These are phyloP conservation scores for Coleophora flavipennella DNA, from an alignment of 2,888 invertebrate genomes.

Conservation along the genomic window DNA sequence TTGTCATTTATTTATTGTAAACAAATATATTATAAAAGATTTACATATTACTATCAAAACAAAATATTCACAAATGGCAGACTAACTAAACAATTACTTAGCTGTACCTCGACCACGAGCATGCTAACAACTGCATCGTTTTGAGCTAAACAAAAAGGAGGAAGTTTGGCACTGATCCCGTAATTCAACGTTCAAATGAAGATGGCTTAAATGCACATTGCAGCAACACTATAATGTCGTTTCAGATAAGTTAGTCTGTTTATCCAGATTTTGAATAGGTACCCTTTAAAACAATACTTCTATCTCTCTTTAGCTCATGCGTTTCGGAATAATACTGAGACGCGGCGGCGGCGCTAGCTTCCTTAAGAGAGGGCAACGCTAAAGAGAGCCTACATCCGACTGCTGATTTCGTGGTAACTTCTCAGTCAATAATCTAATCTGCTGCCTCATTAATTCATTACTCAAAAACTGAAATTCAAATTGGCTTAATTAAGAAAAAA, in stretches of 20 bases:
- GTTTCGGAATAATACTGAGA: slow-evolving; percentile 56
- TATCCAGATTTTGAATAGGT: slow-evolving; percentile 67
- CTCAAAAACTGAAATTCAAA: slow-evolving; percentile 38
- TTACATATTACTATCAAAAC: slow-evolving; percentile 74
- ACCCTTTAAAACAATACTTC: slow-evolving; percentile 69
- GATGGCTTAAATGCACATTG: slow-evolving; percentile 70
- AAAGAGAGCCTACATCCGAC: slow-evolving; percentile 66
- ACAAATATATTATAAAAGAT: slow-evolving; percentile 74
- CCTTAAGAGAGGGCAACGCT: slow-evolving; percentile 46
- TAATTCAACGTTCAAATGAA: slow-evolving; percentile 60
- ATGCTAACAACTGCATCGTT: slow-evolving; percentile 71
- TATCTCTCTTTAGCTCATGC: slow-evolving; percentile 65
- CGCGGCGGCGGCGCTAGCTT: slow-evolving; percentile 20
- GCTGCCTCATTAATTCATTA: slow-evolving; percentile 52
- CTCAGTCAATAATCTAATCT: slow-evolving; percentile 60
- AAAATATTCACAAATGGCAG: slow-evolving; percentile 74
- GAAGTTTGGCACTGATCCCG: slow-evolving; percentile 73
- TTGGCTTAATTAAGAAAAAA: slow-evolving; percentile 60
- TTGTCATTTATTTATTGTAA: slow-evolving; percentile 73
- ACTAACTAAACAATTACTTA: slow-evolving; percentile 72
- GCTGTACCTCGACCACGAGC: slow-evolving; percentile 66
- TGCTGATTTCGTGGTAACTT: slow-evolving; percentile 67
- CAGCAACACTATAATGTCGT: slow-evolving; percentile 56
- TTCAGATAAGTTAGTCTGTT: slow-evolving; percentile 64
- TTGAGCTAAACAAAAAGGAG: slow-evolving; percentile 71